Percentiles rank a stretch among this genome's conserved stretches.
Evolutionary conservation across 2,888 invertebrate species (phyloP).

Genomic region (Hydrotaea cyrtoneurina): DNA sequence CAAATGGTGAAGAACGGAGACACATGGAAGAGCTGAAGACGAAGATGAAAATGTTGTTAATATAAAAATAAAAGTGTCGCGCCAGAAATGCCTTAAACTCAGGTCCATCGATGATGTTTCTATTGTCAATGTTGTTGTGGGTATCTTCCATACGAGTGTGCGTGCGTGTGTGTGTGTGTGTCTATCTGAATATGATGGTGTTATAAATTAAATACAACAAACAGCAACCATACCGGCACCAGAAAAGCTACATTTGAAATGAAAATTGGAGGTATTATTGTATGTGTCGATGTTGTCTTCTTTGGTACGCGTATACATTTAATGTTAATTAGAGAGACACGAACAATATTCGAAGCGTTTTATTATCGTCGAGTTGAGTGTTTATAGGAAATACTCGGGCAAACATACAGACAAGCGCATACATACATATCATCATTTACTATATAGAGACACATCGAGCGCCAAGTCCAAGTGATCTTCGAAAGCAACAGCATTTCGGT

Average conservation of each 20-base stretch:
- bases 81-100: slow-evolving; percentile 16
- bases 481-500: neutral
- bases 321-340: slow-evolving; percentile 33
- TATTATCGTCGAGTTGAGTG: slow-evolving; percentile 11
- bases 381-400: neutral
- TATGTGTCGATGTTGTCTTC: neutral
- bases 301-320: slow-evolving; percentile 14
- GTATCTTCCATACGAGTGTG: neutral
- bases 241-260: neutral
- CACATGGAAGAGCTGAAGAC: neutral
- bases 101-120: slow-evolving; percentile 15
- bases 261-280: slow-evolving; percentile 25
- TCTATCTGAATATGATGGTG: slow-evolving; percentile 12
- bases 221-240: slow-evolving; percentile 4
- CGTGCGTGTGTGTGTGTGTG: neutral
- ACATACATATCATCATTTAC: too few species aligned
- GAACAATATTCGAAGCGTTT: slow-evolving; percentile 21
- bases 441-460: too few species aligned
- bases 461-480: slow-evolving; percentile 21
- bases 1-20: neutral
- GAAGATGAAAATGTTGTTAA: slow-evolving; percentile 25
- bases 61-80: slow-evolving; percentile 38
- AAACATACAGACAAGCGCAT: neutral
- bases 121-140: neutral
- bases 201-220: slow-evolving; percentile 36